Base-by-base conservation (phyloP, 2,888 invertebrate genomes). In the Eutolmus rufibarbis region DNA sequence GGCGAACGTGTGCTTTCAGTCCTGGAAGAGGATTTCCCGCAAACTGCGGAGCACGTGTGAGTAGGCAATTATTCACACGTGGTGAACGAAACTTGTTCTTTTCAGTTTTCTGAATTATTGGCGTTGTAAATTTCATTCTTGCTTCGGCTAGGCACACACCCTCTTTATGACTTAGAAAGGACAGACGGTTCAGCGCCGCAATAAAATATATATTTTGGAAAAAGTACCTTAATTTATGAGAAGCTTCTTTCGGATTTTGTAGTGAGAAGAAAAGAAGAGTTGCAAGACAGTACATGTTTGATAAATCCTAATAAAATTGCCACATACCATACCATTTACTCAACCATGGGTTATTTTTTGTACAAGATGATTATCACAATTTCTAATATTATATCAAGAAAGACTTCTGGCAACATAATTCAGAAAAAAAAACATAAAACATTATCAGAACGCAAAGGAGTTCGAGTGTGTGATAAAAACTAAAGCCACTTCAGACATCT, bases 31-130 rank as follows among this genome's bases (percentile, higher is more conserved):
- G 78, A 78, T 43, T 78, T 78, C 37, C 78, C 78, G 12, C 78
- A 78, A 78, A 78, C 19, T 78, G 78, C 14, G 19, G 28, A 34
- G 23, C 43, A 78, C 40, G 78, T 78, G 78, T 40, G 66, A 78
- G 23, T 19, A 78, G 43, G 40, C 78, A 78, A 43, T 78, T 78
- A 78, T 78, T 78, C 78, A 78, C 78, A 78, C 78, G 78, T 78
- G 40, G 19, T 78, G 46, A 23, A 43, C 23, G 34, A 34, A 31
- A 66, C 66, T 66, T 66, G 23, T 66, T 66, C 66, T 28, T 28
- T 66, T 28, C 8, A 66, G 66, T 66, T 66, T 66, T 66, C 19
- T 28, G 28, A 66, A 66, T 66, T 66, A 66, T 66, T 28, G 28
- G 66, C 66, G 66, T 66, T 66, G 66, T 66, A 66, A 66, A 66